These are phyloP conservation scores for Keiferia lycopersicella DNA, from an alignment of 2,888 invertebrate genomes.

Conservation along the genomic window DNA sequence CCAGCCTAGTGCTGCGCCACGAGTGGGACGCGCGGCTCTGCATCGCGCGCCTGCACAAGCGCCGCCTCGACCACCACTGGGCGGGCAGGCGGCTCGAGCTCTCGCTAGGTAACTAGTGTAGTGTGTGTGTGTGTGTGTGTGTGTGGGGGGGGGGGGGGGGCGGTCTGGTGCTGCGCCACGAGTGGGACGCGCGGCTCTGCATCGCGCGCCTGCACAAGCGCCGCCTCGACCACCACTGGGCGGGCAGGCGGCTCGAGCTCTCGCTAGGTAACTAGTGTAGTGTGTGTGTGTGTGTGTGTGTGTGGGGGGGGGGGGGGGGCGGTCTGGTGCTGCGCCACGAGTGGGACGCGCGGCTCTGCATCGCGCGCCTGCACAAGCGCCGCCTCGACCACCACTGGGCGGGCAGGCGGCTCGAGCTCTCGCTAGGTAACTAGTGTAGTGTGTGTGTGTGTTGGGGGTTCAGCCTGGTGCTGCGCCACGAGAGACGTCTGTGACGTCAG, in stretches of 20 bases:
- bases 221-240: constrained; percentile 82
- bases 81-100: constrained; percentile 90
- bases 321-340: no score
- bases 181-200: no score
- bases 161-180: no score
- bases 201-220: constrained; percentile 92
- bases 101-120: constrained; percentile 70
- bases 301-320: no score
- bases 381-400: constrained; percentile 84
- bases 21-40: constrained; percentile 87
- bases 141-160: no score
- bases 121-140: neutral
- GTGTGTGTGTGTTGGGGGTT: neutral
- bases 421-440: constrained; percentile 67
- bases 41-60: constrained; percentile 91
- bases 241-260: constrained; percentile 89
- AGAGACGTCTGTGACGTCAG: no score
- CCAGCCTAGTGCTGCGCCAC: constrained; percentile 85
- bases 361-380: constrained; percentile 91
- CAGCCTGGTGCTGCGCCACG: no score
- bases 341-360: constrained; percentile 44
- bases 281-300: no score
- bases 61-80: constrained; percentile 84
- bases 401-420: constrained; percentile 89
- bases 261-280: constrained; percentile 70